Evolutionary conservation across 2,113 vertebrate species (phyloP).

Genomic region (Lophura nycthemera): DNA sequence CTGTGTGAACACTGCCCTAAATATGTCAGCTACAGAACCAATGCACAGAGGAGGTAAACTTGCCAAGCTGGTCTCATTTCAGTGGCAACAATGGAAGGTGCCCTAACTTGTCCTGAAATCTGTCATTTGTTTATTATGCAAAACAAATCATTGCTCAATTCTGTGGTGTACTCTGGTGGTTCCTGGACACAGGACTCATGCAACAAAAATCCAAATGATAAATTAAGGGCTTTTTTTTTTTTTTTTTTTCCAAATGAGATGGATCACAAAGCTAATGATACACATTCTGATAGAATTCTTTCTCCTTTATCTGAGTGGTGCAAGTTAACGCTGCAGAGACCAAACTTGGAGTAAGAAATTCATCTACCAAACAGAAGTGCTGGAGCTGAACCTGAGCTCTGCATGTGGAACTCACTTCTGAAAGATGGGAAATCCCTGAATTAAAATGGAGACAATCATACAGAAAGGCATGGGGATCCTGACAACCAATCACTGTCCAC

Average conservation of each 20-base stretch:
- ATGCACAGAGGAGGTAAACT: not conserved
- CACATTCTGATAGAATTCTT: not conserved
- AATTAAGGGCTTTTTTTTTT: not conserved
- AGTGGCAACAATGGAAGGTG: not conserved
- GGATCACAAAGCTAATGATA: not conserved
- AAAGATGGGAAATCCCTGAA: not conserved
- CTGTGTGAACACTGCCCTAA: not conserved
- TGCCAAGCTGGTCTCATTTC: not conserved
- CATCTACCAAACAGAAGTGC: not conserved
- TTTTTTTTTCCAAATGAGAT: not conserved
- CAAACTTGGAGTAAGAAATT: not conserved
- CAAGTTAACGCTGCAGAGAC: not conserved
- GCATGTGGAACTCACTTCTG: not conserved
- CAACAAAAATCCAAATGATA: not conserved
- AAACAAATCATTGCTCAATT: not conserved
- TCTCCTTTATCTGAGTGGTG: not conserved
- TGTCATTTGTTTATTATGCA: not conserved
- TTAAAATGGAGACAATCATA: not conserved
- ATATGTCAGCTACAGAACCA: not conserved
- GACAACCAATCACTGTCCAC: fast-evolving
- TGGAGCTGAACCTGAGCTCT: not conserved
- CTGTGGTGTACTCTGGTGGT: not conserved
- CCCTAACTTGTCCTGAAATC: not conserved
- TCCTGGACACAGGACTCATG: not conserved
- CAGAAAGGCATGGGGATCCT: not conserved